Conservation (phyloP, 2,888 invertebrate species). For the Rhingia campestris region DNA sequence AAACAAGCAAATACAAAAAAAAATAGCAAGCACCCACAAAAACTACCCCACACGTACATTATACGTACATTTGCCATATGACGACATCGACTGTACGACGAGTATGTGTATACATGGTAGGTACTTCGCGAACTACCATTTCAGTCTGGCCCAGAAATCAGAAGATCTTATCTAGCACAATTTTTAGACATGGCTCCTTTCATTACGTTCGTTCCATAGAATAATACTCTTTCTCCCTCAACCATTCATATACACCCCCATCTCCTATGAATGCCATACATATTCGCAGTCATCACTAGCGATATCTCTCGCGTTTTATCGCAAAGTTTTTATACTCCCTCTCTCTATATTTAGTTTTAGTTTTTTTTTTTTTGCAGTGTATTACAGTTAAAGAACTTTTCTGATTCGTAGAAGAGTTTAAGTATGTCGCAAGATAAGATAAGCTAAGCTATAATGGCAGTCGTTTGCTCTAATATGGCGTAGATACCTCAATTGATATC, state of each 20-base stretch:
- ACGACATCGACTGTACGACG: conserved; percentile 17
- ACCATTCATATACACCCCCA: conserved; percentile 18
- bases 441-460: conserved; percentile 49
- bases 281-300: conserved; percentile 43
- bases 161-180: conserved; percentile 72
- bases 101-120: background rate
- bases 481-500: conserved; percentile 35
- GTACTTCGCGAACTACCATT: conserved; percentile 27
- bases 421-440: conserved; percentile 67
- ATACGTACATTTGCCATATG: conserved; percentile 17
- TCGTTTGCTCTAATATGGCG: conserved; percentile 50
- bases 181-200: conserved; percentile 74
- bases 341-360: conserved; percentile 11
- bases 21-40: conserved; percentile 56
- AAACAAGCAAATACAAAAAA: conserved; percentile 43
- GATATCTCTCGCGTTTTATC: conserved; percentile 70
- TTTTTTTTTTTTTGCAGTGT: conserved; percentile 2
- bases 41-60: conserved; percentile 36
- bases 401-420: conserved; percentile 71
- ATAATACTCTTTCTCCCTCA: background rate
- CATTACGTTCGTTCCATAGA: conserved; percentile 45
- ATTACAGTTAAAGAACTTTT: conserved; percentile 58
- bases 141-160: conserved; percentile 68
- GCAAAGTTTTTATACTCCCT: conserved; percentile 53
- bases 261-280: conserved; percentile 33